phyloP scores from a whole-genome alignment of 1,140 invertebrate genomes.

The Neodiprion virginianus region DNA sequence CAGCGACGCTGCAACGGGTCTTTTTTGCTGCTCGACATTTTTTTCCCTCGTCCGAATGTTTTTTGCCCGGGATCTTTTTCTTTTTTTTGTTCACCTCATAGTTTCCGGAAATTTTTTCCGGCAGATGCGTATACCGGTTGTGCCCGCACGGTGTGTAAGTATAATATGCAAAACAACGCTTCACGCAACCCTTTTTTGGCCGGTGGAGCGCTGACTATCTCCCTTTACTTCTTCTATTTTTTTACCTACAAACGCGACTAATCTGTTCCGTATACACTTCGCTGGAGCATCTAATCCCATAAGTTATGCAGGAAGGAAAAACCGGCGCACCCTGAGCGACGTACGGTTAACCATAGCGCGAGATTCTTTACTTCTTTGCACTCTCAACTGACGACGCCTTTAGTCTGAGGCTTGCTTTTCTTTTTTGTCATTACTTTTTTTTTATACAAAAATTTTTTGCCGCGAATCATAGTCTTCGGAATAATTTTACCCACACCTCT shows the following conservation, averaged over 20 bases:
- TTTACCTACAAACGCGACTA: background rate
- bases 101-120: background rate
- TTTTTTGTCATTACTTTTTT: too few relatives aligned
- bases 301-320: slow-evolving; percentile 1
- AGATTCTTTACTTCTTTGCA: too few relatives aligned
- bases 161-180: background rate
- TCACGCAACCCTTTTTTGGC: background rate
- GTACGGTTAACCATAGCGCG: too few relatives aligned
- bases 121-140: background rate
- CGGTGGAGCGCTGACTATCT: background rate
- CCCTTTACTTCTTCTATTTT: background rate
- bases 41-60: slow-evolving; percentile 1
- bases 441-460: too few relatives aligned
- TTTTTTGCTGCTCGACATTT: slow-evolving; percentile 16
- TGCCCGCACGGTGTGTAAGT: background rate
- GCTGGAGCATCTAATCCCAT: slow-evolving; percentile 6
- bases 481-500: too few relatives aligned
- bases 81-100: slow-evolving; percentile 10
- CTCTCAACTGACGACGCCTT: too few relatives aligned
- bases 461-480: too few relatives aligned
- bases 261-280: slow-evolving; percentile 4
- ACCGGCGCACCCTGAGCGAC: background rate
- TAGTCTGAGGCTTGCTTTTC: too few relatives aligned
- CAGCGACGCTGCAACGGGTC: slow-evolving; percentile 27
- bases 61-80: background rate